phyloP scores from a whole-genome alignment of 2,888 invertebrate genomes.

The Hirtodrosophila histrioides region DNA sequence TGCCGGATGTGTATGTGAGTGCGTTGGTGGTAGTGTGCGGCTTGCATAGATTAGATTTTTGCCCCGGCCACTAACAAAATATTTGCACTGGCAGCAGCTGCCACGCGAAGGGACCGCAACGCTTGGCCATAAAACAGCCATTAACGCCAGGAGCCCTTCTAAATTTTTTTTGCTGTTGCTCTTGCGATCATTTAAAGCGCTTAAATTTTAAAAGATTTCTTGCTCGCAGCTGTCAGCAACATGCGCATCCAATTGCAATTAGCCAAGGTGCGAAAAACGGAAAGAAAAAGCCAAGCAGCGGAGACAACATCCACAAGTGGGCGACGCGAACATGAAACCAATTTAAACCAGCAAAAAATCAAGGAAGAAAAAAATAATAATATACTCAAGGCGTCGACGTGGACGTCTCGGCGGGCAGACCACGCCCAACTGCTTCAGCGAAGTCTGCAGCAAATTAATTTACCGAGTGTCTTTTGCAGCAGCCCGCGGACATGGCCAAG shows the following conservation, averaged over 20 bases:
- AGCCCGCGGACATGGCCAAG: slow-evolving; percentile 45
- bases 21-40: slow-evolving; percentile 23
- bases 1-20: slow-evolving; percentile 23
- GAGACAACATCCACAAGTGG: slow-evolving; percentile 35
- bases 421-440: slow-evolving; percentile 75
- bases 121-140: slow-evolving; percentile 80
- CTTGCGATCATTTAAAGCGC: slow-evolving; percentile 56
- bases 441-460: slow-evolving; percentile 80
- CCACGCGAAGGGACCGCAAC: slow-evolving; percentile 64
- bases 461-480: slow-evolving; percentile 63
- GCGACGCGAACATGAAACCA: slow-evolving; percentile 69
- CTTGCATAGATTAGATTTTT: slow-evolving; percentile 76
- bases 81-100: slow-evolving; percentile 66
- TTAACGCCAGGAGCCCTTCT: slow-evolving; percentile 74
- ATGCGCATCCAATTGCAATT: slow-evolving; percentile 82
- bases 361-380: slow-evolving; percentile 36
- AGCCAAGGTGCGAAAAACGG: slow-evolving; percentile 82
- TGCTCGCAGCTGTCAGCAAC: slow-evolving; percentile 81
- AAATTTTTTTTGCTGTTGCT: slow-evolving; percentile 11
- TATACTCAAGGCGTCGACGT: slow-evolving; percentile 43
- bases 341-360: slow-evolving; percentile 42
- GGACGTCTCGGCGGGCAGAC: slow-evolving; percentile 28
- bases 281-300: slow-evolving; percentile 18
- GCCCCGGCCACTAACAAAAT: slow-evolving; percentile 46
- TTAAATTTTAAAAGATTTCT: slow-evolving; percentile 50